A percentile compares a stretch with the other conserved stretches of the same genome.
These are phyloP conservation scores for Lobophora halterata DNA, from an alignment of 2,888 invertebrate species.

Conservation along the genomic window DNA sequence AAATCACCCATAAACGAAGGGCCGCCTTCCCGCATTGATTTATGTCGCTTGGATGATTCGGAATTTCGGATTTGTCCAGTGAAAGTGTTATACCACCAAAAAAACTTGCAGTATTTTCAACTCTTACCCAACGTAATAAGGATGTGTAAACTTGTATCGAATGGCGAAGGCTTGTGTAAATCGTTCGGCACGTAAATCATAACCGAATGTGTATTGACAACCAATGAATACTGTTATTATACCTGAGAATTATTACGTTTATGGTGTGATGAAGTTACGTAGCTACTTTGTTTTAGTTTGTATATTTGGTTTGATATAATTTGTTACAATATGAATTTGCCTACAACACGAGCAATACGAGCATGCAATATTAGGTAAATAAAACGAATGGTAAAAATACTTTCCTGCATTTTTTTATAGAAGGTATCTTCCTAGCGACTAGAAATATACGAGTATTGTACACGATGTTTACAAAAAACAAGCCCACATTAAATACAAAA, in stretches of 20 bases:
- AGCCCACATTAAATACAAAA: no score
- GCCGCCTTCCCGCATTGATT: conserved; percentile 60
- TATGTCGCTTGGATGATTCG: conserved; percentile 54
- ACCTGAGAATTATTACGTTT: conserved; percentile 50
- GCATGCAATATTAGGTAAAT: no score
- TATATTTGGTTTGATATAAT: not conserved
- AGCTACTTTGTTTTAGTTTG: conserved; percentile 17
- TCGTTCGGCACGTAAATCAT: conserved; percentile 63
- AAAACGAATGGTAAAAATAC: no score
- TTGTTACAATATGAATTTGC: not conserved
- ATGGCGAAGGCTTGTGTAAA: no score
- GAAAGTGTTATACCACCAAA: conserved; percentile 58
- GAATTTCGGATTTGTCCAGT: conserved; percentile 43
- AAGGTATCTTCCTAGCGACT: no score
- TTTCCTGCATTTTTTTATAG: not conserved
- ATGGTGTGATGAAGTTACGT: no score
- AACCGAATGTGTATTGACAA: conserved; percentile 69
- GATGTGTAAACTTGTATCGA: conserved; percentile 11
- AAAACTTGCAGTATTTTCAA: conserved; percentile 11
- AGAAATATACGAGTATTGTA: no score
- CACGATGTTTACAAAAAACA: no score
- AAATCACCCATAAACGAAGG: conserved; percentile 52
- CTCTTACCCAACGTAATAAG: conserved; percentile 20
- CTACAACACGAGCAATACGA: no score
- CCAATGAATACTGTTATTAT: conserved; percentile 65